phyloP scores from a whole-genome alignment of 2,797 vertebrate genomes.

The Aeoliscus strigatus region DNA sequence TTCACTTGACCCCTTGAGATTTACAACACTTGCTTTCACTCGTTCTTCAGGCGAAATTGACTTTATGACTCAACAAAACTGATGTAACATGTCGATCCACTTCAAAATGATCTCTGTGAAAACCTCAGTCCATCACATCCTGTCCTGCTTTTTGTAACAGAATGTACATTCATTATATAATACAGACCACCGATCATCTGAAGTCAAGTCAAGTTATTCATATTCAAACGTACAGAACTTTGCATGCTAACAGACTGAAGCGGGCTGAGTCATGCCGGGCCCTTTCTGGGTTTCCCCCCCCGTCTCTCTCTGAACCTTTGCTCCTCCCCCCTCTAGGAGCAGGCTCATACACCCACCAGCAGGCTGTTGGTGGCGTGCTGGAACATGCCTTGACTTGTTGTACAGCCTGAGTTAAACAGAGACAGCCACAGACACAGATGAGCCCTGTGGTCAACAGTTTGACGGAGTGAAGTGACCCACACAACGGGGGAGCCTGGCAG shows the following conservation, averaged over 20 bases:
- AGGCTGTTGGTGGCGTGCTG: constrained; percentile 65
- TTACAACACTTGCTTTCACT: too few relatives aligned
- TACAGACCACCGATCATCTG: constrained; percentile 1
- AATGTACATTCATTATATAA: constrained; percentile 2
- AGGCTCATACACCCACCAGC: constrained; percentile 54
- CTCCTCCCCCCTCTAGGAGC: constrained; percentile 66
- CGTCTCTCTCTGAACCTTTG: constrained; percentile 62
- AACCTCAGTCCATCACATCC: too few relatives aligned
- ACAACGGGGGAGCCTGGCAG: constrained; percentile 24
- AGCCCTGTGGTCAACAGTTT: constrained; percentile 61
- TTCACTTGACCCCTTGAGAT: too few relatives aligned
- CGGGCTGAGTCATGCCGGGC: constrained; percentile 66
- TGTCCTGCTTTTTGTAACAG: too few relatives aligned
- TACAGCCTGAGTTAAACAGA: constrained; percentile 50
- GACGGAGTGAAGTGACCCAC: constrained; percentile 54
- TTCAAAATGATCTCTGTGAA: too few relatives aligned
- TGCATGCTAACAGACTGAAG: constrained; percentile 42
- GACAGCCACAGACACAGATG: constrained; percentile 17
- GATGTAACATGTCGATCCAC: too few relatives aligned
- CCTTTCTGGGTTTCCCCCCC: constrained; percentile 62
- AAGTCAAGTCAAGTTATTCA: constrained; percentile 15
- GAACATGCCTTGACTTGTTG: constrained; percentile 84
- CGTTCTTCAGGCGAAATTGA: too few relatives aligned
- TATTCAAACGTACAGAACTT: constrained; percentile 25
- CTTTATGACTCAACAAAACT: too few relatives aligned